Base-by-base conservation (phyloP, 1,140 invertebrate genomes). In the Nilaparvata lugens region DNA sequence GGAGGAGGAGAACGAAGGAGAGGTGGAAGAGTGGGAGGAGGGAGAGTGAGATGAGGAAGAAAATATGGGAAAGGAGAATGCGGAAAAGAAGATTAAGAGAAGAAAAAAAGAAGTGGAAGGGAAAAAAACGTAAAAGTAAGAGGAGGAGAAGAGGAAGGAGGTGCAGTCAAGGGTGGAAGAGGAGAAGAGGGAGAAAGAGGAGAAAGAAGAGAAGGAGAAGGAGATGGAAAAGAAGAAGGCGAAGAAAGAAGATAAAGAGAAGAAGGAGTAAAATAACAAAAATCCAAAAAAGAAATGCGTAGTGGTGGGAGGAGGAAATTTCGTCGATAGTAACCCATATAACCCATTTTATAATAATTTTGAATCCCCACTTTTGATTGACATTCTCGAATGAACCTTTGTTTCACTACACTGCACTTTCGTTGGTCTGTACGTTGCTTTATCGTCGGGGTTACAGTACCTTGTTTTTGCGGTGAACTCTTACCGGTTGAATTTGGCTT, bases 221-320 rank as follows among this genome's bases (percentile, higher is more conserved):
- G 19, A 28, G 28, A 28, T 4, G 28, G 9, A 28, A 9, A 9
- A 28, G 9, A 28, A 28, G 28, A 28, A 28, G 28, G 9, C 3
- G 28, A 28, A 28, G 28, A 28, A 28, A 9, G 9, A 28, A 9
- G 9, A 28, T 3, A 18, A 53, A 43, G 58, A 45, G 55, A 62
- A 67, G 62, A 67, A 35, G 45, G 28, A 28, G 31, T 14, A 28
- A 31, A 14, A 19, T 4, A 24, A 25, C 4, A 25, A 53, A 18
- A 53, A 25, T 4, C 4, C 5, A 18, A 19, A 25, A 19, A 25
- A 53, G 52, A 53, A 18, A 53, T 6, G n/a, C n/a, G 25, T 6
- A 24, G 52, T 3, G 5, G 52, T 7, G 14, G 52, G 18, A 24
- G 23, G 14, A 18, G 23, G 14, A 25, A 4, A 53, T 23, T 53